These are phyloP conservation scores for Pollimyrus isidori DNA, from an alignment of 2,113 vertebrate genomes.

Conservation along the genomic window DNA sequence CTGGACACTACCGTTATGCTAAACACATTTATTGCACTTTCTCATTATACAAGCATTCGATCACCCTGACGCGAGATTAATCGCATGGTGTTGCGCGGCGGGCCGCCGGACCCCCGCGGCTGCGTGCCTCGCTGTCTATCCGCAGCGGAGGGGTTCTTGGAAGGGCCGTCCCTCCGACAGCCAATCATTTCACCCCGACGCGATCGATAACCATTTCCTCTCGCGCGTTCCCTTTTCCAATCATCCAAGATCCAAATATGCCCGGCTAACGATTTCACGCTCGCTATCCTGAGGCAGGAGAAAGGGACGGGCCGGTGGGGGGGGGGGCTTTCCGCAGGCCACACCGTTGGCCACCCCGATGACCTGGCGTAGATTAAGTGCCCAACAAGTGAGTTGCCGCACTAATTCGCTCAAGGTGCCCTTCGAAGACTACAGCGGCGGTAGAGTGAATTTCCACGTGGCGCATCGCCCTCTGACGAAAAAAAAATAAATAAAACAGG, in stretches of 20 bases:
- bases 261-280: not conserved
- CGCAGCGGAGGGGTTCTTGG: not conserved
- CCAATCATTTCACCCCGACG: not conserved
- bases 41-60: conserved; percentile 10
- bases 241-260: not conserved
- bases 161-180: not conserved
- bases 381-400: not conserved
- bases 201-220: conserved; percentile 9
- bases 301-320: not conserved
- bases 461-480: not conserved
- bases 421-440: not conserved
- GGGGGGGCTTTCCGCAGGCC: not conserved
- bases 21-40: conserved; percentile 14
- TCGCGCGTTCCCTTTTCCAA: not conserved
- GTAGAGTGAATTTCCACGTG: not conserved
- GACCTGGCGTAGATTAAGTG: not conserved
- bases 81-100: not conserved
- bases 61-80: not conserved
- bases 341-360: not conserved
- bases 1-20: not conserved
- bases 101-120: not conserved
- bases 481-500: not conserved
- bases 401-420: not conserved
- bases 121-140: not conserved
- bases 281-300: too few species aligned